Conservation (phyloP, 1,140 invertebrate genomes). For the Thrips palmi region DNA sequence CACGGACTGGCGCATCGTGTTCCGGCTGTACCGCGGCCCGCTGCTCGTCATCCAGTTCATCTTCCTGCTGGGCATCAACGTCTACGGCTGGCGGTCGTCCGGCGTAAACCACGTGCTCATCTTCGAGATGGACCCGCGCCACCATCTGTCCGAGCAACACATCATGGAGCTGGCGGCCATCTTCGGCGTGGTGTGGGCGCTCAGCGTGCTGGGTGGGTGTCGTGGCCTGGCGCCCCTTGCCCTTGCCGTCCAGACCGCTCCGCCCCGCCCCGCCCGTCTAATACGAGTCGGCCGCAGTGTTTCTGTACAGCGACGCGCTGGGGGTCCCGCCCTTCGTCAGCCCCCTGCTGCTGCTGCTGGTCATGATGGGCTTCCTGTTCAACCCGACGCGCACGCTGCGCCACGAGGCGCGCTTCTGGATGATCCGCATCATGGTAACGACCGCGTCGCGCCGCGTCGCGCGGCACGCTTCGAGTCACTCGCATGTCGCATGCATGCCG, state of each 20-base stretch:
- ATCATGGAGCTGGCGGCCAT: constrained; percentile 74
- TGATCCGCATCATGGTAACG: constrained; percentile 24
- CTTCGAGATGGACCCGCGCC: constrained; percentile 79
- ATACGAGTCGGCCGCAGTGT: no score
- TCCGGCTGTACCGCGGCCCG: constrained; percentile 61
- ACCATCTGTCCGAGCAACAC: constrained; percentile 68
- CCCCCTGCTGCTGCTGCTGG: constrained; percentile 47
- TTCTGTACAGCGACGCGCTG: constrained; percentile 49
- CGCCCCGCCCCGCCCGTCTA: no score
- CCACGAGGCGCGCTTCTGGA: constrained; percentile 53
- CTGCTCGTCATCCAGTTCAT: constrained; percentile 67
- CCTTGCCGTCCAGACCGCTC: constrained; percentile 10
- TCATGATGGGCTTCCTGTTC: constrained; percentile 54
- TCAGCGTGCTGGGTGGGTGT: constrained; percentile 41
- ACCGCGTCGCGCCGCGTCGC: no score
- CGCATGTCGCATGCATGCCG: no score
- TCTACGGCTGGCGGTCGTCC: constrained; percentile 72
- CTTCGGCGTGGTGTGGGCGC: constrained; percentile 67
- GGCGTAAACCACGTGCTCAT: constrained; percentile 88
- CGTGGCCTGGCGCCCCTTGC: no score
- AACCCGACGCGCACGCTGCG: constrained; percentile 66
- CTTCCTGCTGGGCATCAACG: constrained; percentile 76
- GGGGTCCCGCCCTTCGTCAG: constrained; percentile 58
- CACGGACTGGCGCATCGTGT: no score
- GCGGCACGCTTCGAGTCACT: no score